phyloP scores from a whole-genome alignment of 2,797 vertebrate genomes.

The Serranus cabrilla region DNA sequence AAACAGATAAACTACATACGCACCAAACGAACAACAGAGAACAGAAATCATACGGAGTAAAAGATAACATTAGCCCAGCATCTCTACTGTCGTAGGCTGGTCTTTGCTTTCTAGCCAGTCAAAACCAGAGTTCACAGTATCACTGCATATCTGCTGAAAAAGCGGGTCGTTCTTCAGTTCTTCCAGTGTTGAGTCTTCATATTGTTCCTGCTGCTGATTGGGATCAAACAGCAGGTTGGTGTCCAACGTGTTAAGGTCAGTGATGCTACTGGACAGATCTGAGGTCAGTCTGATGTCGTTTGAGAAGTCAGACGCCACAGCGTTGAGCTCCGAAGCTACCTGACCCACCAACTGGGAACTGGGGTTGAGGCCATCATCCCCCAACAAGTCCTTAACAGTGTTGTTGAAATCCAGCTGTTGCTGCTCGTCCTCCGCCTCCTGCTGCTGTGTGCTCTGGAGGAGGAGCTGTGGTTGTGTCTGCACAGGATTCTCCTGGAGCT shows the following conservation, averaged over 20 bases:
- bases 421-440: conserved; percentile 81
- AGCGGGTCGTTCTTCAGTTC: conserved; percentile 99
- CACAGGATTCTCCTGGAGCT: conserved; percentile 77
- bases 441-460: conserved; percentile 84
- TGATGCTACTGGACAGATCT: conserved; percentile 99
- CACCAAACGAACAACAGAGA: conserved; percentile 83
- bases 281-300: conserved; percentile 97
- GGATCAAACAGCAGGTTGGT: conserved; percentile 98
- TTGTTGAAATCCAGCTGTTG: conserved; percentile 95
- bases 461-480: conserved; percentile 82
- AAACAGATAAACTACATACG: conserved; percentile 85
- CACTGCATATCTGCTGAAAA: conserved; percentile 99
- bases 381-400: conserved; percentile 98
- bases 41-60: conserved; percentile 81
- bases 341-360: conserved; percentile 96
- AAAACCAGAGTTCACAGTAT: conserved; percentile 97
- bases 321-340: conserved; percentile 94
- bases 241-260: conserved; percentile 98
- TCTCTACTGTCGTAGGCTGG: conserved; percentile 98
- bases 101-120: conserved; percentile 99
- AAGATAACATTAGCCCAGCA: conserved; percentile 93
- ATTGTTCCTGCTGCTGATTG: conserved; percentile 97
- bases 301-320: conserved; percentile 94
- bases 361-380: conserved; percentile 93
- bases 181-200: conserved; percentile 99